Conservation (phyloP, 2,797 vertebrate genomes). For the Scleropages formosus region DNA sequence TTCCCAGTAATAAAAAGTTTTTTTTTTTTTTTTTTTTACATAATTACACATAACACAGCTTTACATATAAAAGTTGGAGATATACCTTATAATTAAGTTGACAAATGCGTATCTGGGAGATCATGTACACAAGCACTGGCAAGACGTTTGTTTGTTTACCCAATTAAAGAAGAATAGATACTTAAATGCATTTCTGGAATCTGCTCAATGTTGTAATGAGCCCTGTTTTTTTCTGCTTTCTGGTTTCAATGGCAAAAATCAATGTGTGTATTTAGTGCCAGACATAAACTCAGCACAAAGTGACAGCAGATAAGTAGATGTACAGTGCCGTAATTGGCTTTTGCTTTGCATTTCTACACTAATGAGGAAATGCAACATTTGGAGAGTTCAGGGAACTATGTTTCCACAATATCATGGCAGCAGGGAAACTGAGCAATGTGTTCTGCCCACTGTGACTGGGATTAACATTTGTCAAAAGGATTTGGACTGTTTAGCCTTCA, state of each 20-base stretch:
- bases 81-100: slow-evolving; percentile 5
- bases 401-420: slow-evolving; percentile 60
- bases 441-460: slow-evolving; percentile 21
- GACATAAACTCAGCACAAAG: slow-evolving; percentile 65
- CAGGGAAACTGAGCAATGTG: slow-evolving; percentile 61
- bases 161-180: slow-evolving; percentile 26
- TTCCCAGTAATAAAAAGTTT: background rate
- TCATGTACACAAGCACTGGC: background rate
- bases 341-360: slow-evolving; percentile 69
- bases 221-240: slow-evolving; percentile 62
- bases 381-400: slow-evolving; percentile 58
- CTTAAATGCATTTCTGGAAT: slow-evolving; percentile 22
- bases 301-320: slow-evolving; percentile 71
- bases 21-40: no score
- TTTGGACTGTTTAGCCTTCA: slow-evolving; percentile 13
- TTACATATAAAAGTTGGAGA: background rate
- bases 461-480: slow-evolving; percentile 9
- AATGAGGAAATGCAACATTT: slow-evolving; percentile 60
- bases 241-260: slow-evolving; percentile 69
- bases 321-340: slow-evolving; percentile 72
- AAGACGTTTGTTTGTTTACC: slow-evolving; percentile 28
- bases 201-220: slow-evolving; percentile 57
- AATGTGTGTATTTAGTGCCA: slow-evolving; percentile 65
- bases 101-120: background rate
- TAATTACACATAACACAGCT: background rate